Evolutionary conservation across 1,140 invertebrate species (phyloP), one percentile per base, ranked within the genome.

Genomic region (Sinonovacula constricta): DNA sequence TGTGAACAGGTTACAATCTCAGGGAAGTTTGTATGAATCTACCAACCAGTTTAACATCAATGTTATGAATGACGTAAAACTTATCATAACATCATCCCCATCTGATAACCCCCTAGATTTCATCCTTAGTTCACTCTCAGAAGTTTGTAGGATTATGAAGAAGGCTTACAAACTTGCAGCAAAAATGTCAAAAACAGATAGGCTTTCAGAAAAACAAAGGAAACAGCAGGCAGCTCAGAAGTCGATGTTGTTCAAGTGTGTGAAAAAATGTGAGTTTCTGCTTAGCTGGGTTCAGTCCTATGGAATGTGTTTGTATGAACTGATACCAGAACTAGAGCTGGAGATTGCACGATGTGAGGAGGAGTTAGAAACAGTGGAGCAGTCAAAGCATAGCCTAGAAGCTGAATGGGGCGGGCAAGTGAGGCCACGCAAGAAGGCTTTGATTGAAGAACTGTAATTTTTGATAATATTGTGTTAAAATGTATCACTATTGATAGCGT

Each of bases 221-320:
- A 31, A 60, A 15, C 33, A 24, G 18, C 30, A 30, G 18, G 33
- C 54, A 30, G 26, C 14, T 62, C n/a, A 22, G 28, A 81, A 79
- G 62, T 15, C 24, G 28, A 74, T 65, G 53, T 51, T 59, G 18
- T 65, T 62, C 22, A 36, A 74, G 28, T 15, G 31, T n/a, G 15
- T 69, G 70, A 79, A 79, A 36, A 71, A 72, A 62, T 62, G 36
- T 36, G 54, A 79, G 26, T 68, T 71, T 39, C 62, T 68, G 33
- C 24, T 80, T 14, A 80, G 79, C 30, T 80, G 79, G 79, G 51
- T 51, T 24, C 69, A 80, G 53, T 68, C 71, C 18, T 80, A 68
- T 69, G 79, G 70, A 57, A 51, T 68, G 45, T 34, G 33, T 39
- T n/a, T 80, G 22, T 4, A 10, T 68, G 65, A 45, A 36, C 24